Percentiles rank a stretch among this genome's conserved stretches.
phyloP scores from a whole-genome alignment of 64 coral and sea anemone genomes.

The Pachyseris speciosa region DNA sequence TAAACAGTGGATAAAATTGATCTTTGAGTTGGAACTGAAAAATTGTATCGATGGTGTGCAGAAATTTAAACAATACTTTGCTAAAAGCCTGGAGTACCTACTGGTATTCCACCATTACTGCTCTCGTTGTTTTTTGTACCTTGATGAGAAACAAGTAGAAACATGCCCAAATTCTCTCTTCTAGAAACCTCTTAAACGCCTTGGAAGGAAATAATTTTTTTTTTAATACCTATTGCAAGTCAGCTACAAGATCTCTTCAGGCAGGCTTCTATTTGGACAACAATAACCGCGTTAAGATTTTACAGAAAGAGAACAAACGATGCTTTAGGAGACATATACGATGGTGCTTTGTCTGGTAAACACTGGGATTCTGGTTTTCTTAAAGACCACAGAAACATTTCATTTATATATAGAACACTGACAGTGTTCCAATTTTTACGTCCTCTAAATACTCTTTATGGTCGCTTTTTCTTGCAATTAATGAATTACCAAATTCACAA shows the following conservation, averaged over 20 bases:
- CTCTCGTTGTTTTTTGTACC: neutral
- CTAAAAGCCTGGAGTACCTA: neutral
- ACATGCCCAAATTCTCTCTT: neutral
- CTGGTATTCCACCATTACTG: slow-evolving; percentile 21
- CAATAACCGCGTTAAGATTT: neutral
- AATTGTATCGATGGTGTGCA: neutral
- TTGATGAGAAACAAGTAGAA: neutral
- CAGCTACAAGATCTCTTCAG: neutral
- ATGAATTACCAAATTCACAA: slow-evolving; percentile 52
- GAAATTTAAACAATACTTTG: slow-evolving; percentile 27
- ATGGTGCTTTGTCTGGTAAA: slow-evolving; percentile 28
- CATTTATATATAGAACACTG: slow-evolving; percentile 51
- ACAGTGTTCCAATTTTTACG: slow-evolving; percentile 66
- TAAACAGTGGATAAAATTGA: too few species aligned
- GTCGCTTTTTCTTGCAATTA: slow-evolving; percentile 58
- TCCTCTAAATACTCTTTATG: slow-evolving; percentile 53
- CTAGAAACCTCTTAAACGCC: neutral
- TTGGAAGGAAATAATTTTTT: neutral
- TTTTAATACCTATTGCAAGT: neutral
- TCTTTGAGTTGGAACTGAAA: too few species aligned
- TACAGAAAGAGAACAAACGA: neutral
- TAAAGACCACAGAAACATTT: slow-evolving; percentile 6
- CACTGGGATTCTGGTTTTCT: neutral
- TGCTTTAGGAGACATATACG: slow-evolving; percentile 45
- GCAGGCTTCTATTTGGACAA: neutral